A percentile compares a stretch with the other conserved stretches of the same genome.
phyloP scores from a whole-genome alignment of 2,888 invertebrate species.

The Leptopterna dolabrata region DNA sequence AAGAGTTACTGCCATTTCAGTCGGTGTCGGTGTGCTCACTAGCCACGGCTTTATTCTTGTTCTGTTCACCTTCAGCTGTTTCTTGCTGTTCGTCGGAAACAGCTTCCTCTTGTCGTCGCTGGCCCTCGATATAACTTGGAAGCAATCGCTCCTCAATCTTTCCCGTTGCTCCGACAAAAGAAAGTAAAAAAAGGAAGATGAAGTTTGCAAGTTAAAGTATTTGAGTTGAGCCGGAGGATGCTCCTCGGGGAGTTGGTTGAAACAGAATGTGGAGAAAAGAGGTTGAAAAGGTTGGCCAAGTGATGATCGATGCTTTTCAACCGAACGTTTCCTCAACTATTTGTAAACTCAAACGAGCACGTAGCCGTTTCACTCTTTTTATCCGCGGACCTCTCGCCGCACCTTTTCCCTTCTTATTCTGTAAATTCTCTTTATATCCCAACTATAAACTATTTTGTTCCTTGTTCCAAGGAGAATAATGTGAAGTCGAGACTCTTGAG shows the following conservation, averaged over 20 bases:
- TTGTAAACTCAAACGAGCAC: constrained; percentile 12
- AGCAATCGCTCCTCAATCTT: not conserved
- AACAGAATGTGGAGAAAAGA: not conserved
- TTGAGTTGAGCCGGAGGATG: constrained; percentile 6
- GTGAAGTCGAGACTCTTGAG: too few relatives aligned
- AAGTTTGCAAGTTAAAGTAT: constrained; percentile 22
- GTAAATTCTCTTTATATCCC: not conserved
- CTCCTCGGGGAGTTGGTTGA: not conserved
- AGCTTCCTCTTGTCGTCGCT: not conserved
- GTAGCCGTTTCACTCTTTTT: not conserved
- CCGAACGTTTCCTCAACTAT: constrained; percentile 25
- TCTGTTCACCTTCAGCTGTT: too few relatives aligned
- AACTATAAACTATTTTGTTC: too few relatives aligned
- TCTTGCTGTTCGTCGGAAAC: not conserved
- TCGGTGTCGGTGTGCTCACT: too few relatives aligned
- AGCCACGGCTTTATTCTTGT: too few relatives aligned
- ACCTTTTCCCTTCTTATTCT: too few relatives aligned
- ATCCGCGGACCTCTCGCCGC: not conserved
- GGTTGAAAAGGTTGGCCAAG: not conserved
- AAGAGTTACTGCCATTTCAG: too few relatives aligned
- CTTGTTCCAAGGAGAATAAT: too few relatives aligned
- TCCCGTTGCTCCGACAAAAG: not conserved
- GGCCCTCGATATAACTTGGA: not conserved
- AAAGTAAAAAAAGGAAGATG: not conserved
- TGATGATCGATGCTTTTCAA: constrained; percentile 12